A percentile compares a stretch with the other conserved stretches of the same genome.
phyloP scores from a whole-genome alignment of 1,140 invertebrate species.

The Atta texana region DNA sequence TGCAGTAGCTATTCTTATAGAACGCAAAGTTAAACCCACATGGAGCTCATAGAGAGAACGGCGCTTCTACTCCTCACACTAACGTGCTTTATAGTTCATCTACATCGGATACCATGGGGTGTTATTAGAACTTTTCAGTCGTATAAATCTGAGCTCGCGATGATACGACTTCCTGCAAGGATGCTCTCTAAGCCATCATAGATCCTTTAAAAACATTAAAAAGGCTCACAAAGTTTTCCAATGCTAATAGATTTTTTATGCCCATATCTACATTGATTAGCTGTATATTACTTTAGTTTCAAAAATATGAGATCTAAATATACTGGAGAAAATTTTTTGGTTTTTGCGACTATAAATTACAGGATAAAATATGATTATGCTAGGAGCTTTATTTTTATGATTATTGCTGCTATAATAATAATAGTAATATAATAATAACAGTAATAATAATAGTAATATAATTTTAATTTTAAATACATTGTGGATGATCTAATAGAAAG shows the following conservation, averaged over 20 bases:
- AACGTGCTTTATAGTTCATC: conserved; percentile 56
- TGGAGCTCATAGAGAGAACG: conserved; percentile 50
- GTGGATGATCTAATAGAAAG: no score
- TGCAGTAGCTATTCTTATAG: conserved; percentile 58
- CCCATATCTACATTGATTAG: neutral
- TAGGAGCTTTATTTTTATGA: no score
- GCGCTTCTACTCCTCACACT: conserved; percentile 32
- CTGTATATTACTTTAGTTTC: neutral
- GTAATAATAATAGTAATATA: no score
- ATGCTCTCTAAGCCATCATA: neutral
- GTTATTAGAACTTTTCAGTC: conserved; percentile 64
- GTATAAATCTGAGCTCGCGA: conserved; percentile 53
- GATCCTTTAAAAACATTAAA: conserved; percentile 22
- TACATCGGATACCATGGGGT: conserved; percentile 62
- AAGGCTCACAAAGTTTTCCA: neutral
- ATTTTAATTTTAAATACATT: no score
- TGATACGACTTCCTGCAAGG: conserved; percentile 19
- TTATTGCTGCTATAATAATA: no score
- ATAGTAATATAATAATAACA: no score
- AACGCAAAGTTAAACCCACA: conserved; percentile 65
- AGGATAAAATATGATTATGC: no score
- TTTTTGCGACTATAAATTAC: no score
- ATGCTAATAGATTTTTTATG: conserved; percentile 17
- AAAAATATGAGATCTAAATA: neutral
- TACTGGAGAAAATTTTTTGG: neutral